phyloP scores from a whole-genome alignment of 1,140 invertebrate genomes.

The Calephelis virginiensis region DNA sequence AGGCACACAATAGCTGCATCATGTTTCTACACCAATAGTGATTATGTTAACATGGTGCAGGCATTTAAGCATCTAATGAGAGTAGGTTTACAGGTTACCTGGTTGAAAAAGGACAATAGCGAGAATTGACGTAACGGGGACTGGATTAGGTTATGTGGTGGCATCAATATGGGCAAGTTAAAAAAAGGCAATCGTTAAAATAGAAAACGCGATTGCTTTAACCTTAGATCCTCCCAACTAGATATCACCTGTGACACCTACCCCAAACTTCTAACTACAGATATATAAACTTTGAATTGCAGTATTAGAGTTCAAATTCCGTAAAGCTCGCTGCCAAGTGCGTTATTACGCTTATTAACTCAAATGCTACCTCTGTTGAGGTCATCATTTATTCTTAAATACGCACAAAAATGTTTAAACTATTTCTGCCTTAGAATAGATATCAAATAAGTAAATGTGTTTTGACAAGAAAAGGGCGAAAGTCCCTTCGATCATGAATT shows the following conservation, averaged over 20 bases:
- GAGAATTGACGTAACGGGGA: too few species aligned
- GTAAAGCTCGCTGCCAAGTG: neutral
- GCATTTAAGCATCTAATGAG: too few species aligned
- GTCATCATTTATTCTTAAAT: slow-evolving; percentile 12
- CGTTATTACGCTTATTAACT: slow-evolving; percentile 23
- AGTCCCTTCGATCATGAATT: too few species aligned
- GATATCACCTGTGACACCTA: slow-evolving; percentile 32
- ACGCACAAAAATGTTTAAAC: slow-evolving; percentile 8
- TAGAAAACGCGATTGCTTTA: slow-evolving; percentile 1
- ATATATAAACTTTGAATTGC: slow-evolving; percentile 12
- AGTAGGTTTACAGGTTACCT: too few species aligned
- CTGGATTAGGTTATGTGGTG: neutral
- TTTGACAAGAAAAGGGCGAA: too few species aligned
- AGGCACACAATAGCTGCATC: too few species aligned
- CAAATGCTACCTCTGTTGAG: slow-evolving; percentile 23
- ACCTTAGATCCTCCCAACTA: slow-evolving; percentile 10
- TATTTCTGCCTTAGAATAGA: neutral
- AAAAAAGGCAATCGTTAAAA: too few species aligned
- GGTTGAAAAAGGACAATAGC: too few species aligned
- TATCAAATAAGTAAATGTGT: neutral
- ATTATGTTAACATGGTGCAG: too few species aligned
- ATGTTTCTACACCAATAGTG: too few species aligned
- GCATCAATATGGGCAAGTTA: too few species aligned
- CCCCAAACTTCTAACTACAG: slow-evolving; percentile 22
- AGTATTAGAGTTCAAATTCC: slow-evolving; percentile 22